A percentile compares a stretch with the other conserved stretches of the same genome.
These are phyloP conservation scores for Ahaetulla prasina DNA, from an alignment of 2,113 vertebrate genomes.

Conservation along the genomic window DNA sequence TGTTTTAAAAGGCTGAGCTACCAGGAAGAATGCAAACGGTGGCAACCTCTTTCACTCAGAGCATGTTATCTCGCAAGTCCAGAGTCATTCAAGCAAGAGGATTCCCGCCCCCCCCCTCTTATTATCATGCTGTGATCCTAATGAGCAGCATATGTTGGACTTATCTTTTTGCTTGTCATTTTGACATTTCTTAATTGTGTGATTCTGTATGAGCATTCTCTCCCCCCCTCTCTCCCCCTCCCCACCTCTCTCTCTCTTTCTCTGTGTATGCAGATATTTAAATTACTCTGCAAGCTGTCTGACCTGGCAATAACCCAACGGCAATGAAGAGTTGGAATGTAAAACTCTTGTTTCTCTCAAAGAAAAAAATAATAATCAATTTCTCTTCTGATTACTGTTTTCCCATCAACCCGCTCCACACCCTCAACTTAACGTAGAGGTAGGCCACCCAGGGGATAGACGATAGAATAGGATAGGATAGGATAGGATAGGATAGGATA, in stretches of 20 bases:
- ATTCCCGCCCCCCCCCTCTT: neutral
- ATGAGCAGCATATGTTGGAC: constrained; percentile 57
- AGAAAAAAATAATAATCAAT: neutral
- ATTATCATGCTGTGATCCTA: constrained; percentile 55
- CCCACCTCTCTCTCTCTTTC: neutral
- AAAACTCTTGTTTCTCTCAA: neutral
- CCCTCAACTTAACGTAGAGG: neutral
- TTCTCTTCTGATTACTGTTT: constrained; percentile 17
- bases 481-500: too few species aligned
- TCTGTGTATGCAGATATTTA: constrained; percentile 28
- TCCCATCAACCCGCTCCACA: neutral
- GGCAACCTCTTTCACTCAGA: constrained; percentile 47
- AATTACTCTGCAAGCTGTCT: constrained; percentile 46
- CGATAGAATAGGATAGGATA: too few species aligned
- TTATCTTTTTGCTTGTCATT: constrained; percentile 47
- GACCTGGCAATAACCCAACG: constrained; percentile 27
- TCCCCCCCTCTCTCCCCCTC: neutral
- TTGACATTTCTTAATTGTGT: constrained; percentile 47
- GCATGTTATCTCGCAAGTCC: constrained; percentile 48
- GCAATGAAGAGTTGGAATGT: constrained; percentile 23
- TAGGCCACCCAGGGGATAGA: neutral
- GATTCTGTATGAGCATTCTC: constrained; percentile 6
- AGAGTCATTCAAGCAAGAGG: constrained; percentile 46
- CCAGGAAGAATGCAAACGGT: constrained; percentile 54
- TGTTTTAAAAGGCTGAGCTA: constrained; percentile 63